These are phyloP conservation scores for Aradophagus sp. DNA, from an alignment of 1,140 invertebrate genomes.

Conservation along the genomic window DNA sequence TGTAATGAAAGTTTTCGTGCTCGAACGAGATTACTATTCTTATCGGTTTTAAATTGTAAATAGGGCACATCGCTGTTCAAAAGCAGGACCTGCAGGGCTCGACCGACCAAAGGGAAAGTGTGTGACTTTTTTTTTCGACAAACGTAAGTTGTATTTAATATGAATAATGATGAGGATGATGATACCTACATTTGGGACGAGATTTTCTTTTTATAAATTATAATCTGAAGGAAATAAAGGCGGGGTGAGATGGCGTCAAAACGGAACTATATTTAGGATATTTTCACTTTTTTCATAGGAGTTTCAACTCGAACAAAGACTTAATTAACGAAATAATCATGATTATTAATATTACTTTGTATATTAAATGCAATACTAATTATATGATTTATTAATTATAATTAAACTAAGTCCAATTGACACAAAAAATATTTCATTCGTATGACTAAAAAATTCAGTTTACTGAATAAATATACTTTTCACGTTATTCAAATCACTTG, in stretches of 20 bases:
- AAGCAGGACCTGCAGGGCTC: conserved; percentile 49
- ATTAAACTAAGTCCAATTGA: too few species aligned
- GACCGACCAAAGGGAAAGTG: conserved; percentile 39
- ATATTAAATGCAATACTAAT: too few species aligned
- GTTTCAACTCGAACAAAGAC: too few species aligned
- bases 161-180: conserved; percentile 47
- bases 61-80: conserved; percentile 49
- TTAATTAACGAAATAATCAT: too few species aligned
- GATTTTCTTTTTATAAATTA: conserved; percentile 39
- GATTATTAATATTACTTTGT: too few species aligned
- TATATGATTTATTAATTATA: too few species aligned
- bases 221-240: conserved; percentile 24
- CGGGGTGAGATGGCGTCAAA: conserved; percentile 7
- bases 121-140: conserved; percentile 46
- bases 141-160: conserved; percentile 37
- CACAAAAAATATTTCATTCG: too few species aligned
- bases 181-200: conserved; percentile 28
- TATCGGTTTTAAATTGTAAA: conserved; percentile 56
- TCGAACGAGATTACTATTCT: conserved; percentile 53
- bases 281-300: conserved; percentile 27
- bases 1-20: conserved; percentile 57
- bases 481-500: too few species aligned
- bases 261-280: conserved; percentile 15
- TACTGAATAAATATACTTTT: too few species aligned
- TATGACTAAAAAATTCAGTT: too few species aligned